Evolutionary conservation across 2,797 vertebrate genomes (phyloP), one percentile per base, ranked within the genome.

Genomic region (Liparis tanakae): DNA sequence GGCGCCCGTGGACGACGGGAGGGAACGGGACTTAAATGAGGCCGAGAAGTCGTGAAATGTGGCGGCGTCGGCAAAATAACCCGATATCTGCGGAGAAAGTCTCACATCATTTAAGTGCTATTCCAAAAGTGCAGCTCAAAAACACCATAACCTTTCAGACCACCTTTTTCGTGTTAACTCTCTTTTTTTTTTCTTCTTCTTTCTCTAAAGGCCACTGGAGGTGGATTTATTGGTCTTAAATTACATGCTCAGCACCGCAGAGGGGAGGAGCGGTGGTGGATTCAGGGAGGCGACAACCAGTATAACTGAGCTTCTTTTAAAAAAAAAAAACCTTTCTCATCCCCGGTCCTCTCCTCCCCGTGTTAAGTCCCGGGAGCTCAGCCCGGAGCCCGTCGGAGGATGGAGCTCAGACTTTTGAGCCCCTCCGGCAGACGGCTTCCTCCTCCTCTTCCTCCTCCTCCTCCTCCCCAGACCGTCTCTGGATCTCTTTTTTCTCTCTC

Each of bases 301-400:
- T 55, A 68, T 86, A 64, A 78, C 62, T 56, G 46, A 72, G 72
- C 78, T 74, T 83, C 25, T 30, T 54, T 87, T 75, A 83, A 51
- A 43, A 67, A 53, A 70, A 30, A 30, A 83, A 51, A 43, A 66
- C 50, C 72, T 83, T 84, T 53, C 67, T 87, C 60, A 55, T 82
- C 74, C 51, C 39, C 39, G n/a, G 54, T 61, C 55, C 33, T 66
- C 67, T 81, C 76, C 72, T 84, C 74, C 70, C 70, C 33, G 71
- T 64, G 77, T 79, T 81, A 72, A 85, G 58, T 85, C 75, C 72
- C 61, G 4, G 66, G 67, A 76, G 58, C 76, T 72, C 6, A 41
- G 67, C 76, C 60, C 58, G 14, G 64, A 71, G 80, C 80, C 79
- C 84, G 81, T 54, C 25, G 56, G 43, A 82, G 85, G 79, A 77